These are phyloP conservation scores for Chaetorhynchus papuensis DNA, from an alignment of 2,113 vertebrate genomes.

Conservation along the genomic window DNA sequence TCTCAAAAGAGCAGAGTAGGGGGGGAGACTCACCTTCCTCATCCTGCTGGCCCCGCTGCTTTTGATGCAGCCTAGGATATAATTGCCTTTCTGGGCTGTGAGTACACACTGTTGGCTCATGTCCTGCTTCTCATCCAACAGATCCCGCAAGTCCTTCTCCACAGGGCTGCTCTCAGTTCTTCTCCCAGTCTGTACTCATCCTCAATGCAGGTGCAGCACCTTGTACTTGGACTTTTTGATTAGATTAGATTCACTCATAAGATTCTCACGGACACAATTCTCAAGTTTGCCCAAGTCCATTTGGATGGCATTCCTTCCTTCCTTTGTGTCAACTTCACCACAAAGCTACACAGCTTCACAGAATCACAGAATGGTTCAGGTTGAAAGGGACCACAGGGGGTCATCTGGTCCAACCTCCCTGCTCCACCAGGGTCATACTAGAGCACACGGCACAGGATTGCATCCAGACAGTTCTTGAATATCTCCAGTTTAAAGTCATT, in stretches of 20 bases:
- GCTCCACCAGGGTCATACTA: not conserved
- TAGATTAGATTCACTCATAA: not conserved
- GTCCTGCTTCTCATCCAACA: not conserved
- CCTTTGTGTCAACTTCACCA: not conserved
- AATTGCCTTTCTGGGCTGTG: not conserved
- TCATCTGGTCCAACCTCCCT: not conserved
- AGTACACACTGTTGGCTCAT: not conserved
- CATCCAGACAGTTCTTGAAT: not conserved
- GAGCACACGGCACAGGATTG: not conserved
- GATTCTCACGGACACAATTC: not conserved
- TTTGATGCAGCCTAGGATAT: not conserved
- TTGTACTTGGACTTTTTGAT: not conserved
- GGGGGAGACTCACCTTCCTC: not conserved
- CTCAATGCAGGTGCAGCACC: not conserved
- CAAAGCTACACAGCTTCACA: not conserved
- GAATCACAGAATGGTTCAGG: not conserved
- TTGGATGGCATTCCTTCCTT: not conserved
- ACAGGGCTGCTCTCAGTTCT: not conserved
- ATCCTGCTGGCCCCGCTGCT: not conserved
- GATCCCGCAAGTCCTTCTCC: not conserved
- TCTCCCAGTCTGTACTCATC: not conserved
- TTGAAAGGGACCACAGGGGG: not conserved
- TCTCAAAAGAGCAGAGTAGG: not conserved
- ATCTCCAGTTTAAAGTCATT: not conserved
- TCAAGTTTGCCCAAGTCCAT: not conserved